Percentiles rank a stretch among this genome's conserved stretches.
These are phyloP conservation scores for Arizona elegans DNA, from an alignment of 2,113 vertebrate genomes.

Conservation along the genomic window DNA sequence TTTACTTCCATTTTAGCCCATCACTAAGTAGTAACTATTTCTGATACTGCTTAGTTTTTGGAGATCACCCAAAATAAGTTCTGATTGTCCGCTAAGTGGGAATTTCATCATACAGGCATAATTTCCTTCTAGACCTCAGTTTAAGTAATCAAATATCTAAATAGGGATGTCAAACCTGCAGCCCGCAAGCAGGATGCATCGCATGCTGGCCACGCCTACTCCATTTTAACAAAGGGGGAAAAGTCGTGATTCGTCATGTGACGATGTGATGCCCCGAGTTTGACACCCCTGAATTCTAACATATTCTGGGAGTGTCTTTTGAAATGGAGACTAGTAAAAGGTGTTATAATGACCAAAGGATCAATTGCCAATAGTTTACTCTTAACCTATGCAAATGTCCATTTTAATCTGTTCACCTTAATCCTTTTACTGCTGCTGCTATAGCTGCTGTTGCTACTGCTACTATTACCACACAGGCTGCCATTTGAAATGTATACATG, in stretches of 20 bases:
- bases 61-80: not conserved
- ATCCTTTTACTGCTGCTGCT: not conserved
- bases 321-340: not conserved
- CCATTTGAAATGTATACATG: not conserved
- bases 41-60: not conserved
- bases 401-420: not conserved
- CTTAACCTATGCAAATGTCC: too few species aligned
- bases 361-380: not conserved
- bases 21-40: not conserved
- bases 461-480: not conserved
- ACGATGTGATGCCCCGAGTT: too few species aligned
- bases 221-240: too few species aligned
- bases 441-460: not conserved
- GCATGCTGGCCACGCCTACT: too few species aligned
- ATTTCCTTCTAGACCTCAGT: not conserved
- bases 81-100: not conserved
- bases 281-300: too few species aligned
- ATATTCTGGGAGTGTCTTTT: not conserved
- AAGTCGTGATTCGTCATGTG: too few species aligned
- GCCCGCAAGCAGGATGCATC: too few species aligned
- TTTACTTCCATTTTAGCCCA: not conserved
- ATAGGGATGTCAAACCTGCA: too few species aligned
- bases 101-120: not conserved
- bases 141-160: not conserved
- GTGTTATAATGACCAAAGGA: not conserved